A percentile compares a stretch with the other conserved stretches of the same genome.
These are phyloP conservation scores for Lycaon pictus DNA, from an alignment of 2,113 vertebrate genomes.

Conservation along the genomic window DNA sequence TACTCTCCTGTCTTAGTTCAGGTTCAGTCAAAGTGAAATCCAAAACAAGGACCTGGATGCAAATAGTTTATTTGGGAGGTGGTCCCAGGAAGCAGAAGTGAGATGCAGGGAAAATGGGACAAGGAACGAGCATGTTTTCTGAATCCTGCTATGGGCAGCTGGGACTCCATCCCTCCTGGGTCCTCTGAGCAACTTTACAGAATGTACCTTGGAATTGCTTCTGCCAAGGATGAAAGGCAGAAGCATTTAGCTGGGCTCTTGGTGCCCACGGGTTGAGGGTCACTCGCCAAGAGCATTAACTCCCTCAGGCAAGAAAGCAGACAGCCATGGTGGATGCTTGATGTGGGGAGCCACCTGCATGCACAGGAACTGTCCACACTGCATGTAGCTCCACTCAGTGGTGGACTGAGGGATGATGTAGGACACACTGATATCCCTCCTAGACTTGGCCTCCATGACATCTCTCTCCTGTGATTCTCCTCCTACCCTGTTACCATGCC, in stretches of 20 bases:
- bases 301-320: background rate
- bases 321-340: background rate
- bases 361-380: fast-evolving
- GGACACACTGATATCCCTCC: background rate
- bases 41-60: background rate
- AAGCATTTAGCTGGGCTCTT: background rate
- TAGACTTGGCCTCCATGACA: background rate
- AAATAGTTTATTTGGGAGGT: background rate
- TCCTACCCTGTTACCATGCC: background rate
- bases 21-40: background rate
- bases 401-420: background rate
- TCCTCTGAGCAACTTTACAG: background rate
- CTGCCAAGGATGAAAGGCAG: background rate
- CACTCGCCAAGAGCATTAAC: background rate
- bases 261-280: background rate
- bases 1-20: background rate
- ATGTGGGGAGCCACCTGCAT: fast-evolving
- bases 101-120: background rate
- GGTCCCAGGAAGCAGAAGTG: background rate
- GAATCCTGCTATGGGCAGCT: background rate
- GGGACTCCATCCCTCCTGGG: fast-evolving
- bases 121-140: background rate
- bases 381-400: fast-evolving
- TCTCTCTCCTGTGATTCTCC: background rate
- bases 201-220: background rate